Base-by-base conservation (phyloP, 2,113 vertebrate genomes). In the Girardinichthys multiradiatus region DNA sequence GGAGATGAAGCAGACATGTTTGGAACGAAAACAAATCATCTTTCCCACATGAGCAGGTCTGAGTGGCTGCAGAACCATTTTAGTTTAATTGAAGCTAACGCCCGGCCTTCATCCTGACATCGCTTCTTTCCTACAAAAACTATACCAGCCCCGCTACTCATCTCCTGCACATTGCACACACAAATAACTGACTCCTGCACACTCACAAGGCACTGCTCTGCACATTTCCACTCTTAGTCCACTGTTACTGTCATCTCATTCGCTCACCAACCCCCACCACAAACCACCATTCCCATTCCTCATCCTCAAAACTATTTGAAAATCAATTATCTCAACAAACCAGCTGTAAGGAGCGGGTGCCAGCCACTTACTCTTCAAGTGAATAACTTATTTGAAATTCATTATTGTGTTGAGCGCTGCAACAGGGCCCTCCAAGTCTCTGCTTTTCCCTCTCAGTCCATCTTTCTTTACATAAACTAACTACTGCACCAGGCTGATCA, bases 261-360 rank as follows among this genome's bases (percentile, higher is more conserved):
- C 45, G 4, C 76, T 60, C 71, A 4, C 73, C 33, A 24, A 42
- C 64, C 26, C 33, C 62, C 78, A 12, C 58, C 60, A 12, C 61
- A 33, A 64, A 33, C 78, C 72, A 68, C 81, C 39, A 13, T 65
- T 80, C 92, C 93, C 91, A 90, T 92, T 87, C 88, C 91, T 86
- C 91, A 85, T 96, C 95, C 96, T 97, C 95, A 94, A 96, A 92
- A 96, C 95, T 95, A 95, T 95, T 95, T 94, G 94, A 95, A 96
- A 98, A 97, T 97, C 96, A 97, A 96, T 97, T 97, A 96, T 96
- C 96, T 97, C 95, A 90, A 91, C 94, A 95, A 96, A 97, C 93
- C 95, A 95, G 95, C 93, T 95, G 95, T 94, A 95, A 96, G 95
- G 94, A 95, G 94, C 90, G 93, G 93, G 91, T 92, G 95, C 94